Conservation (phyloP, 2,888 invertebrate genomes). For the Leucania comma region DNA sequence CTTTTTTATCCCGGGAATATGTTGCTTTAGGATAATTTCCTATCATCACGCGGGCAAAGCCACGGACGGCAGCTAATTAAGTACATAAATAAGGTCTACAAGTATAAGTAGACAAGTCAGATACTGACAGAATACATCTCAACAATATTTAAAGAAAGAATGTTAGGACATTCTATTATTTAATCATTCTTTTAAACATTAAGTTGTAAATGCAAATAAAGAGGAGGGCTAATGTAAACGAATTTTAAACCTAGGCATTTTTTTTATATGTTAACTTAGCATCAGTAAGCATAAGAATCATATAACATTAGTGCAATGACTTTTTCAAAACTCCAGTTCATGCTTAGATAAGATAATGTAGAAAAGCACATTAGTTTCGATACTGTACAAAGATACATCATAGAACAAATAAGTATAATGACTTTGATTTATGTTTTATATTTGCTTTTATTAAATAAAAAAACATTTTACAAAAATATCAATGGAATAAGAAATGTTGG, state of each 20-base stretch:
- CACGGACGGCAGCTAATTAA: no score
- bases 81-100: neutral
- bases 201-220: neutral
- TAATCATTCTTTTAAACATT: neutral
- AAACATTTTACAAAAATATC: no score
- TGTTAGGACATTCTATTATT: neutral
- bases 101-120: neutral
- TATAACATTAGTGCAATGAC: constrained; percentile 12
- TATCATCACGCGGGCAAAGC: no score
- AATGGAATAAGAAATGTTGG: no score
- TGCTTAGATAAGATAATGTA: constrained; percentile 68
- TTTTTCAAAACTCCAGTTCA: constrained; percentile 52
- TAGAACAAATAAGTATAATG: neutral
- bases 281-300: constrained; percentile 2
- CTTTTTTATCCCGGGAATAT: no score
- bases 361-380: constrained; percentile 49
- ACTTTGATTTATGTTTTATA: neutral
- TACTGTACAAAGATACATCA: neutral
- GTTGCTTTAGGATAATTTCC: no score
- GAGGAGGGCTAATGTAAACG: neutral
- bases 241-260: neutral
- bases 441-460: no score
- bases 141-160: neutral
- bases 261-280: constrained; percentile 6
- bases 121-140: neutral